Percentiles rank a stretch among this genome's conserved stretches.
These are phyloP conservation scores for Apodemia hepburni DNA, from an alignment of 2,888 invertebrate species.

Conservation along the genomic window DNA sequence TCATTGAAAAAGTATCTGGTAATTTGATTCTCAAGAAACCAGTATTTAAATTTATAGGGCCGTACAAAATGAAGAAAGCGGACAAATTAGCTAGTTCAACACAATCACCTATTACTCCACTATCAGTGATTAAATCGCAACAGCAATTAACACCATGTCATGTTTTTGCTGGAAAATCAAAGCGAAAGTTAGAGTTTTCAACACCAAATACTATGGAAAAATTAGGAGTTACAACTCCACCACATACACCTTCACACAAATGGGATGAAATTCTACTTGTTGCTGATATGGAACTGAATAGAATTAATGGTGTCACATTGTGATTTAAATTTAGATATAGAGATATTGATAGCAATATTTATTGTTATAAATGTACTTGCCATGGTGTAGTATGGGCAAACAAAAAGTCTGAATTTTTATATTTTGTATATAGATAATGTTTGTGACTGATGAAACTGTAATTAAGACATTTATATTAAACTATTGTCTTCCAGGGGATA, in stretches of 20 bases:
- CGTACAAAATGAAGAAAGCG: conserved; percentile 59
- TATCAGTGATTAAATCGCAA: conserved; percentile 49
- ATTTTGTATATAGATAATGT: conserved; percentile 25
- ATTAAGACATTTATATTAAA: conserved; percentile 47
- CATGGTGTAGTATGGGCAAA: conserved; percentile 27
- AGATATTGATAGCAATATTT: conserved; percentile 25
- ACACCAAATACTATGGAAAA: conserved; percentile 59
- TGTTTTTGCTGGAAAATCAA: conserved; percentile 61
- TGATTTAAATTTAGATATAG: conserved; percentile 38
- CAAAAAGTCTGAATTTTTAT: conserved; percentile 27
- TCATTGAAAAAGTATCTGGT: too few relatives aligned
- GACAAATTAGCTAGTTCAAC: conserved; percentile 47
- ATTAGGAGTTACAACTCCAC: conserved; percentile 61
- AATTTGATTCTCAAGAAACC: conserved; percentile 82
- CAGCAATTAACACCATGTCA: conserved; percentile 50
- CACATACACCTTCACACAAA: conserved; percentile 71
- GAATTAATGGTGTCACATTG: conserved; percentile 69
- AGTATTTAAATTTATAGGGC: conserved; percentile 83
- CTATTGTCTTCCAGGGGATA: conserved; percentile 62
- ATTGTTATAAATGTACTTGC: conserved; percentile 29
- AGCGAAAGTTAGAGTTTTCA: conserved; percentile 71
- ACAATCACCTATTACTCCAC: conserved; percentile 64
- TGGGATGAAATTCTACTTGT: conserved; percentile 80
- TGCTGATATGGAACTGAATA: conserved; percentile 79
- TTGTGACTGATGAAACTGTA: conserved; percentile 37